A percentile compares a stretch with the other conserved stretches of the same genome.
phyloP scores from a whole-genome alignment of 2,113 vertebrate species.

The Gasterosteus aculeatus region DNA sequence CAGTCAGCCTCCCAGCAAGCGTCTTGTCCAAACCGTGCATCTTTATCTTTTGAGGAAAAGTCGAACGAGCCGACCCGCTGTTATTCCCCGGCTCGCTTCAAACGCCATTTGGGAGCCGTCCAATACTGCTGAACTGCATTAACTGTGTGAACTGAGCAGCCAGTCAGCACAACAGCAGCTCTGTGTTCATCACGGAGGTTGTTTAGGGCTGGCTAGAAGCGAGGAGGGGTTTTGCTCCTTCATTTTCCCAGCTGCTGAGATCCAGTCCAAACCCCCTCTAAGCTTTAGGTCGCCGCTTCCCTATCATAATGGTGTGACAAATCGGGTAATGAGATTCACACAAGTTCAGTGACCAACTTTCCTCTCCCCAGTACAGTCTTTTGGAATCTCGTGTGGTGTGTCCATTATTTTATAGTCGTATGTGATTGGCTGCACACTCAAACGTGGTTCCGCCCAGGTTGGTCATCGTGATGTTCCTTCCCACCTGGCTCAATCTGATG shows the following conservation, averaged over 20 bases:
- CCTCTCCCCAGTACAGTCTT: no score
- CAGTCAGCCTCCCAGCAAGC: neutral
- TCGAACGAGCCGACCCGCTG: neutral
- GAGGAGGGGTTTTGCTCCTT: neutral
- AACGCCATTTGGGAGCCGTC: constrained; percentile 14
- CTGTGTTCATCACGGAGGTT: neutral
- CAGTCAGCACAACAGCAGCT: constrained; percentile 17
- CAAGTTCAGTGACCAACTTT: constrained; percentile 17
- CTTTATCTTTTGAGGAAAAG: constrained; percentile 24
- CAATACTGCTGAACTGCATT: constrained; percentile 24
- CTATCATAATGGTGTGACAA: constrained; percentile 25
- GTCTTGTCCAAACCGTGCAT: constrained; percentile 11
- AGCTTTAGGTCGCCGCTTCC: constrained; percentile 24
- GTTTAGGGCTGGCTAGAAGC: neutral
- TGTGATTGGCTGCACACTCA: no score
- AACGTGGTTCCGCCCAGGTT: no score
- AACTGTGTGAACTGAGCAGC: constrained; percentile 12
- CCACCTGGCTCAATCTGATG: no score
- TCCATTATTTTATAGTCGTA: no score
- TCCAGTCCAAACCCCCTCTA: neutral
- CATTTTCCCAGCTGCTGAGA: constrained; percentile 24
- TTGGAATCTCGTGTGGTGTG: no score
- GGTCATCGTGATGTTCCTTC: no score
- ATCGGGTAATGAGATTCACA: constrained; percentile 24
- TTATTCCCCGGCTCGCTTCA: constrained; percentile 11